Conservation (phyloP, 2,797 vertebrate genomes). For the Xenopus petersii region DNA sequence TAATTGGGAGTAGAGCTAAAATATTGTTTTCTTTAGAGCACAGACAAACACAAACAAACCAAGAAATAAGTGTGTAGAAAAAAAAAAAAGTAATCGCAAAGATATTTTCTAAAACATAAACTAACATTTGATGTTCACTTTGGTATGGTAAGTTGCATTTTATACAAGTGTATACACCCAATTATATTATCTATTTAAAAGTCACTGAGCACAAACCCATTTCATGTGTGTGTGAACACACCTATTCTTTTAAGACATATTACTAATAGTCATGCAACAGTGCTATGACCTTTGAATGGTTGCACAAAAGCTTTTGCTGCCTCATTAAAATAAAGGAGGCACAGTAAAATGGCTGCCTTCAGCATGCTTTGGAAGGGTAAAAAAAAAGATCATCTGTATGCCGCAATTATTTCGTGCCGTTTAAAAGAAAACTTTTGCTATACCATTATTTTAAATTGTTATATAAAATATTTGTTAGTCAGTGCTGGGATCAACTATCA, state of each 20-base stretch:
- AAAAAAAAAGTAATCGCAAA: slow-evolving; percentile 15
- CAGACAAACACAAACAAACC: no score
- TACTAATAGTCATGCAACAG: slow-evolving; percentile 44
- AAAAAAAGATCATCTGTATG: no score
- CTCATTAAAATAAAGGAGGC: slow-evolving; percentile 47
- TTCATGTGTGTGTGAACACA: slow-evolving; percentile 41
- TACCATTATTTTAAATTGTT: no score
- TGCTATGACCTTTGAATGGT: slow-evolving; percentile 45
- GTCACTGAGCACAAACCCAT: slow-evolving; percentile 26
- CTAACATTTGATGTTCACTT: slow-evolving; percentile 5
- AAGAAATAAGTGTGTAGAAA: neutral
- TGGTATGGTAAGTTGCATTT: slow-evolving; percentile 28
- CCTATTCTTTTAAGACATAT: slow-evolving; percentile 37
- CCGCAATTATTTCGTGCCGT: no score
- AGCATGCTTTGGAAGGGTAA: no score
- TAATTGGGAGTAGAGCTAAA: no score
- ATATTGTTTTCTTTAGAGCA: no score
- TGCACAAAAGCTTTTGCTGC: slow-evolving; percentile 35
- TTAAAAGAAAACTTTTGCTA: no score
- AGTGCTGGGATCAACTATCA: no score
- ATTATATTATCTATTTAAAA: slow-evolving; percentile 41
- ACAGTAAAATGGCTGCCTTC: slow-evolving; percentile 34
- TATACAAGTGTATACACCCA: slow-evolving; percentile 27
- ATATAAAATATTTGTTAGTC: no score
- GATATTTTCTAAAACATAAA: slow-evolving; percentile 17